A percentile compares a stretch with the other conserved stretches of the same genome.
phyloP scores from a whole-genome alignment of 2,797 vertebrate genomes.

The Ceryle rudis region DNA sequence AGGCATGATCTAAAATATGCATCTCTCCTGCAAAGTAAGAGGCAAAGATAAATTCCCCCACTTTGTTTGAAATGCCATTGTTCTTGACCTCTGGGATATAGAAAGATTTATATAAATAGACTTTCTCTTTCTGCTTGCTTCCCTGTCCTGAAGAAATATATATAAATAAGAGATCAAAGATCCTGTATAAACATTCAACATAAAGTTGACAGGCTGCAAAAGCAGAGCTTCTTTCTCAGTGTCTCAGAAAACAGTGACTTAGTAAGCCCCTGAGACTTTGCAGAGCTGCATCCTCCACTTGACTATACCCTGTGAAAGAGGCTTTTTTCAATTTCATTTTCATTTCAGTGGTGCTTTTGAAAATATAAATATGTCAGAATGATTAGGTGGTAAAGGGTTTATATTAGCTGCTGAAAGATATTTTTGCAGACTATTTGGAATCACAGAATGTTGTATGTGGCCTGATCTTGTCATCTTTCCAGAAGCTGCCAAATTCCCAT shows the following conservation, averaged over 20 bases:
- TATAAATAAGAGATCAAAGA: slow-evolving; percentile 76
- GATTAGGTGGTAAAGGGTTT: slow-evolving; percentile 3
- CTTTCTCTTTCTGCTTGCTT: slow-evolving; percentile 60
- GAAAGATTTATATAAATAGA: slow-evolving; percentile 63
- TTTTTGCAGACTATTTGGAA: neutral
- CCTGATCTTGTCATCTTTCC: neutral
- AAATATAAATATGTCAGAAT: slow-evolving; percentile 29
- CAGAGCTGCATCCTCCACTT: neutral
- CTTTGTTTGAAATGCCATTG: slow-evolving; percentile 56
- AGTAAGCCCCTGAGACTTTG: slow-evolving; percentile 5
- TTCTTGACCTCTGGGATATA: slow-evolving; percentile 52
- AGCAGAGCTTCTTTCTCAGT: slow-evolving; percentile 20
- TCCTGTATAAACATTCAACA: slow-evolving; percentile 43
- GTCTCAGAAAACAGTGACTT: slow-evolving; percentile 24
- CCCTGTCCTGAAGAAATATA: slow-evolving; percentile 58
- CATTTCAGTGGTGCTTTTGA: neutral
- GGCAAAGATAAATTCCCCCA: slow-evolving; percentile 40
- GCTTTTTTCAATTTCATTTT: neutral
- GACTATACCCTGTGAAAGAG: neutral
- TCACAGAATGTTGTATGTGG: rapidly evolving
- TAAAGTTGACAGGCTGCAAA: slow-evolving; percentile 64
- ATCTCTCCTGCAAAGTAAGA: slow-evolving; percentile 18
- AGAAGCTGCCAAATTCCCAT: neutral
- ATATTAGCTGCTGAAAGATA: neutral
- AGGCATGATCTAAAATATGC: neutral